A percentile compares a stretch with the other conserved stretches of the same genome.
Evolutionary conservation across 2,113 vertebrate genomes (phyloP).

Genomic region (Triplophysa tibetana): DNA sequence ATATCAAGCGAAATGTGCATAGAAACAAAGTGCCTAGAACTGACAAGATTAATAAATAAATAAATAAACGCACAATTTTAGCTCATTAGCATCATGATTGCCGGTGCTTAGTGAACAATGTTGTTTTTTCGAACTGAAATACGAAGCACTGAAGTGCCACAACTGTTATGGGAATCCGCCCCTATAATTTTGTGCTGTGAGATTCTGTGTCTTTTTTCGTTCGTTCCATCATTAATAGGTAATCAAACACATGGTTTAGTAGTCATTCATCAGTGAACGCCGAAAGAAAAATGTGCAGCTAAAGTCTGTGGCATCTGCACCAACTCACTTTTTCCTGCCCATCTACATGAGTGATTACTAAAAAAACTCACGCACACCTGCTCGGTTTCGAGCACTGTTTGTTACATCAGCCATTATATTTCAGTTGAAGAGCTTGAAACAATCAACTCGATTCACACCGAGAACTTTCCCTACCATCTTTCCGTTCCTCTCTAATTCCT

Average conservation of each 20-base stretch:
- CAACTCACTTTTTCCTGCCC: background rate
- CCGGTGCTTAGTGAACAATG: too few relatives aligned
- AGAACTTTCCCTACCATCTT: constrained; percentile 41
- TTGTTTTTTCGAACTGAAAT: too few relatives aligned
- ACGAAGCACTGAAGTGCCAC: too few relatives aligned
- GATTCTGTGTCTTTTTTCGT: background rate
- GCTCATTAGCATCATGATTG: too few relatives aligned
- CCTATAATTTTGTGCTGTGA: background rate
- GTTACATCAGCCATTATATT: constrained; percentile 46
- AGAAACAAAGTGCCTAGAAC: too few relatives aligned
- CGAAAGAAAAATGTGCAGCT: background rate
- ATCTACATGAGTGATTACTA: constrained; percentile 16
- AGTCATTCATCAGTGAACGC: constrained; percentile 13
- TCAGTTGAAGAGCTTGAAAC: constrained; percentile 54
- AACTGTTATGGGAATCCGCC: too few relatives aligned
- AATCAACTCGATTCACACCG: constrained; percentile 69
- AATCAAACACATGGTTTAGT: constrained; percentile 9
- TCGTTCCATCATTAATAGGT: background rate
- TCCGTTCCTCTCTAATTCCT: constrained; percentile 32
- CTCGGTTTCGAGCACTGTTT: constrained; percentile 47
- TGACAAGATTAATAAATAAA: too few relatives aligned
- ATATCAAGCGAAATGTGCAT: too few relatives aligned
- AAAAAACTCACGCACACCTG: constrained; percentile 22
- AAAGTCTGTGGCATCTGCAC: background rate
- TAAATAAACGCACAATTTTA: too few relatives aligned